Conservation (phyloP, 2,797 vertebrate genomes). For the Melopsittacus undulatus region DNA sequence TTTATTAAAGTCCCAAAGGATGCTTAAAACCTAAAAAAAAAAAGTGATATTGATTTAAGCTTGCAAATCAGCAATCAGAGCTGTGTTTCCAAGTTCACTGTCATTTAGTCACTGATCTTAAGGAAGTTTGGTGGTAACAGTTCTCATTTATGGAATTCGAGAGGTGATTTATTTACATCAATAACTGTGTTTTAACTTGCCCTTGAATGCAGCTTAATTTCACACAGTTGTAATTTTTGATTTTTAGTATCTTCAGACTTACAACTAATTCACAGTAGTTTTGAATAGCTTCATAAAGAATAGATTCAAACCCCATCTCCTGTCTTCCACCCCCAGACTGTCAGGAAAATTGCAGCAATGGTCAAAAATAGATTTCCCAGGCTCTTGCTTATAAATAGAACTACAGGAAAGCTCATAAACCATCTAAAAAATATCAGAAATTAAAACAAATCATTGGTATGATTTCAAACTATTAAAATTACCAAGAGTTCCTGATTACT, state of each 20-base stretch:
- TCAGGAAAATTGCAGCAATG: background rate
- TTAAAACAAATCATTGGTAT: background rate
- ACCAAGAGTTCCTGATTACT: slow-evolving; percentile 71
- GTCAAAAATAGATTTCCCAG: background rate
- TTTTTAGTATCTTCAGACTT: background rate
- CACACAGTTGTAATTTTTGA: background rate
- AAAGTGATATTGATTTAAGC: background rate
- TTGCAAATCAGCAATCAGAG: background rate
- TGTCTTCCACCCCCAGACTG: background rate
- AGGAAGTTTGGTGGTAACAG: background rate
- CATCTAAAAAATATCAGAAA: background rate
- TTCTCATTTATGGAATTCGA: background rate
- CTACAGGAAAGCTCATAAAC: background rate
- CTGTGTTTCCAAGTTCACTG: background rate
- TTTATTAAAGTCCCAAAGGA: background rate
- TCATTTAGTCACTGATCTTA: background rate
- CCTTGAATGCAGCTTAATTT: slow-evolving; percentile 10
- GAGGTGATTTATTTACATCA: background rate
- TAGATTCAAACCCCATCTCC: slow-evolving; percentile 8
- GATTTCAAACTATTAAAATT: background rate
- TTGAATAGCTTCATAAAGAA: background rate
- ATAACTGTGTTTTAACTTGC: background rate
- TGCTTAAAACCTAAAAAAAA: background rate
- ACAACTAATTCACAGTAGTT: background rate
- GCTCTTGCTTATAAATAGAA: background rate